Evolutionary conservation across 2,888 invertebrate species (phyloP).

Genomic region (Drosophila nr. perissopoda): DNA sequence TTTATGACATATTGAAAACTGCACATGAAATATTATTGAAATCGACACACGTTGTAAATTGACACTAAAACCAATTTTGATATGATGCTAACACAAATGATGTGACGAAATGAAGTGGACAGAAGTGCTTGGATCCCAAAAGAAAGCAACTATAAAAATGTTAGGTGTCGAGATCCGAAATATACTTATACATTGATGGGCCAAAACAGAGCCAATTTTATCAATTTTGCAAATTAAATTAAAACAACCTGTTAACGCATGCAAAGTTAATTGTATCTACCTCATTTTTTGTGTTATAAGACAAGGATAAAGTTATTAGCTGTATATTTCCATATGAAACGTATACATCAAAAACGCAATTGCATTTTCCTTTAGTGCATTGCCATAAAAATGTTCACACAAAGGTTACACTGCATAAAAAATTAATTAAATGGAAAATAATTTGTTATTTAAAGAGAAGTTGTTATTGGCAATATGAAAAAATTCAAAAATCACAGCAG

Average conservation of each 20-base stretch:
- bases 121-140: neutral
- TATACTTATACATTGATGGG: neutral
- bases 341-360: neutral
- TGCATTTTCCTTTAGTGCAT: neutral
- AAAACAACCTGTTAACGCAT: neutral
- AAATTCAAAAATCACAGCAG: conserved; percentile 17
- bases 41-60: conserved; percentile 26
- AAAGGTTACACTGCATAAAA: conserved; percentile 13
- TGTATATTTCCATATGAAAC: conserved; percentile 4
- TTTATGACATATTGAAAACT: conserved; percentile 9
- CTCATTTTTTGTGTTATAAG: neutral
- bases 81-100: conserved; percentile 1
- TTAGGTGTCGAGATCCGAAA: neutral
- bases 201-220: neutral
- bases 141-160: neutral
- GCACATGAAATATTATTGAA: neutral
- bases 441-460: conserved; percentile 21
- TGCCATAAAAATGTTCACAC: conserved; percentile 14
- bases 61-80: conserved; percentile 16
- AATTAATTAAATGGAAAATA: conserved; percentile 55
- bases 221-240: neutral
- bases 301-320: conserved; percentile 1
- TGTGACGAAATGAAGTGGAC: conserved; percentile 8
- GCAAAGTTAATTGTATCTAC: neutral
- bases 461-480: conserved; percentile 14